Evolutionary conservation across 2,113 vertebrate genomes (phyloP).

Genomic region (Condylura cristata): DNA sequence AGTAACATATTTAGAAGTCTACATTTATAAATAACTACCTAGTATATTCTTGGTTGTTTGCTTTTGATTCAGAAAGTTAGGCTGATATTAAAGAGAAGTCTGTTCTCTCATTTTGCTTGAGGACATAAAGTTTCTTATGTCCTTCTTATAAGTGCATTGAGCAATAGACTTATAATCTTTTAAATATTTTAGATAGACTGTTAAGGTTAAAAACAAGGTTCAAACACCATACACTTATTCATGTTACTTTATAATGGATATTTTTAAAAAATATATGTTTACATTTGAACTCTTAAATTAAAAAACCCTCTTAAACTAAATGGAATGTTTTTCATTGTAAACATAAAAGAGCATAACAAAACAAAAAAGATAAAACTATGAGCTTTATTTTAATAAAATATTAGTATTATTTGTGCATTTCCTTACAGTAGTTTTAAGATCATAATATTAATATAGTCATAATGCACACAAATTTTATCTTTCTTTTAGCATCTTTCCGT

Average conservation of each 20-base stretch:
- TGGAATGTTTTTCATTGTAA: conserved; percentile 26
- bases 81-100: conserved; percentile 71
- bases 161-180: conserved; percentile 53
- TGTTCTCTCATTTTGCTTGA: conserved; percentile 58
- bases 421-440: conserved; percentile 48
- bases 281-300: conserved; percentile 44
- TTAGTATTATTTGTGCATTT: conserved; percentile 30
- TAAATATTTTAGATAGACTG: conserved; percentile 42
- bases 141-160: conserved; percentile 58
- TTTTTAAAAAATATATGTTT: conserved; percentile 46
- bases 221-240: not conserved
- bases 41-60: conserved; percentile 64
- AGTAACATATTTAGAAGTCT: conserved; percentile 60
- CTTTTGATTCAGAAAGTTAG: conserved; percentile 78
- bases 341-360: conserved; percentile 36
- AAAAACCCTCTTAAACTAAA: not conserved
- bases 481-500: conserved; percentile 10
- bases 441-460: not conserved
- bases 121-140: not conserved
- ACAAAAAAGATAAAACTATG: conserved; percentile 1
- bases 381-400: not conserved
- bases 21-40: conserved; percentile 70
- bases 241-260: conserved; percentile 6
- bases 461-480: not conserved
- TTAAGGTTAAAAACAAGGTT: conserved; percentile 29